Percentiles rank a stretch among this genome's conserved stretches.
These are phyloP conservation scores for Paramormyrops kingsleyae DNA, from an alignment of 2,113 vertebrate species.

Conservation along the genomic window DNA sequence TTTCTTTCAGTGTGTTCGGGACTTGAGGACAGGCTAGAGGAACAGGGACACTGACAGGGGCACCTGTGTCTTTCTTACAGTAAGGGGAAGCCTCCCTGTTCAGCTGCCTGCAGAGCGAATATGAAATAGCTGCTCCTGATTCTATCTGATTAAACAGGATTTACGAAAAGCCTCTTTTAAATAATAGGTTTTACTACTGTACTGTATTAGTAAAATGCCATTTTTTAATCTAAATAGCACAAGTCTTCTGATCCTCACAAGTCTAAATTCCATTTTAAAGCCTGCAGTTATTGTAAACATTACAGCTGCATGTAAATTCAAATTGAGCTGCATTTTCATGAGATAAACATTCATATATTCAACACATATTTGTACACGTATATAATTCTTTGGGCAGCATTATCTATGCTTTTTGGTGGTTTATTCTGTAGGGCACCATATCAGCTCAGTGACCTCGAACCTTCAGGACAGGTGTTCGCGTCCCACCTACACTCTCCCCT, in stretches of 20 bases:
- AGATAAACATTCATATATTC: not conserved
- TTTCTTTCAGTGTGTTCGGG: conserved; percentile 62
- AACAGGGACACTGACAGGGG: not conserved
- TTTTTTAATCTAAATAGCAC: not conserved
- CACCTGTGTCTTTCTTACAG: not conserved
- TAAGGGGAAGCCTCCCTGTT: not conserved
- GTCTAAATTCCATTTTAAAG: not conserved
- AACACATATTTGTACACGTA: not conserved
- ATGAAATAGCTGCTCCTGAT: not conserved
- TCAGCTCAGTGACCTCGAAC: not conserved
- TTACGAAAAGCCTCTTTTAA: not conserved
- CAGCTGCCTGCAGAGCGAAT: not conserved
- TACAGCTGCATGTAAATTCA: not conserved
- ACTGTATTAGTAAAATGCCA: not conserved
- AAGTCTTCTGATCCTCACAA: not conserved
- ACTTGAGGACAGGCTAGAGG: conserved; percentile 36
- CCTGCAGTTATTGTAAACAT: not conserved
- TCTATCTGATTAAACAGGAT: not conserved
- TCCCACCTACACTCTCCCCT: not conserved
- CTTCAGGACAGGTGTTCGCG: not conserved
- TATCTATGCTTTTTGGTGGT: not conserved
- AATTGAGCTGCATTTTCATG: not conserved
- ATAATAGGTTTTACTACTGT: not conserved
- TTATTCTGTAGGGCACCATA: not conserved
- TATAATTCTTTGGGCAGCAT: not conserved